These are phyloP conservation scores for Cydia amplana DNA, from an alignment of 1,140 invertebrate species.

Conservation along the genomic window DNA sequence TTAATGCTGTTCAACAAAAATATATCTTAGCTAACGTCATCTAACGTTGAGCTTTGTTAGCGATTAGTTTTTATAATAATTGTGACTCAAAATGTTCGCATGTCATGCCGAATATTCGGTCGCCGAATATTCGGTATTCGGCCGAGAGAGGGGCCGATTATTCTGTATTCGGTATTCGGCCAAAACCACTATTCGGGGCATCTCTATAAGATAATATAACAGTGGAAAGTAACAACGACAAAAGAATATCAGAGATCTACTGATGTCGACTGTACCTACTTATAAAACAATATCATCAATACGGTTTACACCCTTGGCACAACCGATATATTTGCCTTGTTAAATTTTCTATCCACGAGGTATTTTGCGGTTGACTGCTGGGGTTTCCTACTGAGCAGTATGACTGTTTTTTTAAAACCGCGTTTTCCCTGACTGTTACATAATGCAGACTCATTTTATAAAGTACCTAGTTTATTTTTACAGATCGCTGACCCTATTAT, in stretches of 20 bases:
- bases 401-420: background rate
- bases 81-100: too few relatives aligned
- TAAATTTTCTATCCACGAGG: background rate
- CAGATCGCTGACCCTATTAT: background rate
- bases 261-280: background rate
- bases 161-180: too few relatives aligned
- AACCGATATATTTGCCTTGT: background rate
- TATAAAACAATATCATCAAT: background rate
- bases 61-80: too few relatives aligned
- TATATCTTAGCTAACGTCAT: too few relatives aligned
- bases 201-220: too few relatives aligned
- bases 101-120: too few relatives aligned
- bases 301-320: background rate
- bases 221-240: background rate
- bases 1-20: too few relatives aligned
- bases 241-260: background rate
- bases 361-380: conserved; percentile 21
- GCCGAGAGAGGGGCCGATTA: too few relatives aligned
- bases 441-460: background rate
- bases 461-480: background rate
- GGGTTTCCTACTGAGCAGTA: conserved; percentile 22
- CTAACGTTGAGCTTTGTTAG: too few relatives aligned
- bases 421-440: background rate
- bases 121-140: too few relatives aligned
- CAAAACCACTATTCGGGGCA: too few relatives aligned